A percentile compares a stretch with the other conserved stretches of the same genome.
Conservation (phyloP, 1,140 invertebrate species). For the Drepana arcuata region DNA sequence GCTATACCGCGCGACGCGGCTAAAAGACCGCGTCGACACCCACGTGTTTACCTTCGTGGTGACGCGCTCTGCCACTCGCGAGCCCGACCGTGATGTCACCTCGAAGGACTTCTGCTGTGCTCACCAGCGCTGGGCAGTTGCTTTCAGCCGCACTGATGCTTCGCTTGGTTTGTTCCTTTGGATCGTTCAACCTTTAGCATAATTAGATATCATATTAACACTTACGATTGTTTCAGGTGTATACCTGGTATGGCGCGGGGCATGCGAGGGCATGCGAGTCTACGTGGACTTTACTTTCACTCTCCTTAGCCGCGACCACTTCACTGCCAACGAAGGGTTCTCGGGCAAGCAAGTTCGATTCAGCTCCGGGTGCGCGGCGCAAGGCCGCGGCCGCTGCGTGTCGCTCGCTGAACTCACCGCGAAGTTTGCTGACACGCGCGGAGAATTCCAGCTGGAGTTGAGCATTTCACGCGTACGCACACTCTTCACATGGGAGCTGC, state of each 20-base stretch:
- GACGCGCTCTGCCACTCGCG: constrained; percentile 83
- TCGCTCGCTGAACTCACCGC: constrained; percentile 83
- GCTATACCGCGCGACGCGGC: constrained; percentile 86
- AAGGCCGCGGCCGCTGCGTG: constrained; percentile 86
- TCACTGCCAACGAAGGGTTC: constrained; percentile 88
- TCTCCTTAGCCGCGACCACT: constrained; percentile 88
- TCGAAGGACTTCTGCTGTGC: constrained; percentile 90
- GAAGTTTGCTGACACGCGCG: constrained; percentile 86
- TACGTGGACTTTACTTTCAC: constrained; percentile 90
- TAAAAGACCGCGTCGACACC: constrained; percentile 87
- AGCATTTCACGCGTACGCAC: constrained; percentile 85
- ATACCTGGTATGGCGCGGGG: constrained; percentile 85
- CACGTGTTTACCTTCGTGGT: constrained; percentile 90
- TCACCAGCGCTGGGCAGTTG: constrained; percentile 90
- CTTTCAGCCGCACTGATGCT: constrained; percentile 85
- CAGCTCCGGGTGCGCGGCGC: constrained; percentile 80
- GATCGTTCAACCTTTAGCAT: too few relatives aligned
- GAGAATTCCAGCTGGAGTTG: constrained; percentile 88
- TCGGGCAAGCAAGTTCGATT: constrained; percentile 84
- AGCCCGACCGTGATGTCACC: constrained; percentile 86
- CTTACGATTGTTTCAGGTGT: constrained; percentile 81
- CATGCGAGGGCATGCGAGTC: constrained; percentile 82
- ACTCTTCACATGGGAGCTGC: constrained; percentile 81
- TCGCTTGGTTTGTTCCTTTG: constrained; percentile 44
- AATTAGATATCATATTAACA: constrained; percentile 6